A percentile compares a stretch with the other conserved stretches of the same genome.
phyloP scores from a whole-genome alignment of 2,888 invertebrate species.

The Sipha maydis region DNA sequence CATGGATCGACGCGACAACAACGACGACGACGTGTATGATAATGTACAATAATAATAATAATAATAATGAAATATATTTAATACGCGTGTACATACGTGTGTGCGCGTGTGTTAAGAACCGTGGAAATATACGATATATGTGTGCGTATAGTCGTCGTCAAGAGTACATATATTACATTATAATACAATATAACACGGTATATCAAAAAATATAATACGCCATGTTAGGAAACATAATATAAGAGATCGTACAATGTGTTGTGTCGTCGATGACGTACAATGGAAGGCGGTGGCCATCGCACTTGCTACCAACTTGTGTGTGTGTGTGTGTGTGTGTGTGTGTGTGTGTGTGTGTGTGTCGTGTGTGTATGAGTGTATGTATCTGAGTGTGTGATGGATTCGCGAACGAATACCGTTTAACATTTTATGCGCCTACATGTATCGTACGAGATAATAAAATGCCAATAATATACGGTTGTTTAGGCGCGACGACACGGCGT shows the following conservation, averaged over 20 bases:
- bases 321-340: not conserved
- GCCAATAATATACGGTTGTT: slow-evolving; percentile 50
- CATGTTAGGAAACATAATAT: slow-evolving; percentile 22
- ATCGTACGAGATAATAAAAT: not conserved
- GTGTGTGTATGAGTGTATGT: not conserved
- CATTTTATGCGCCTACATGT: not conserved
- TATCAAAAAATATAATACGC: slow-evolving; percentile 22
- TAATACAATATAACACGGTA: slow-evolving; percentile 47
- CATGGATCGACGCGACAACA: not conserved
- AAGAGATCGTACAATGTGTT: not conserved
- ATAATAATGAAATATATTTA: slow-evolving; percentile 12
- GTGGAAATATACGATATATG: slow-evolving; percentile 28
- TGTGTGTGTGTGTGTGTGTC: not conserved
- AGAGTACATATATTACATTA: slow-evolving; percentile 22
- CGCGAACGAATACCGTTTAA: slow-evolving; percentile 43
- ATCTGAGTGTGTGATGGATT: not conserved
- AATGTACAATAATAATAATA: not conserved
- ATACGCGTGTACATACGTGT: not conserved
- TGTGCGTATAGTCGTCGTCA: not conserved
- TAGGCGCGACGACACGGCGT: slow-evolving; percentile 31
- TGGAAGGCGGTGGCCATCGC: slow-evolving; percentile 47
- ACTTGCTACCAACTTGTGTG: not conserved
- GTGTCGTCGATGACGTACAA: slow-evolving; percentile 32
- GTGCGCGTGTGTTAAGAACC: slow-evolving; percentile 18
- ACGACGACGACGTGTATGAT: not conserved